Evolutionary conservation across 2,888 invertebrate species (phyloP).

Genomic region (Leucophenga montana): DNA sequence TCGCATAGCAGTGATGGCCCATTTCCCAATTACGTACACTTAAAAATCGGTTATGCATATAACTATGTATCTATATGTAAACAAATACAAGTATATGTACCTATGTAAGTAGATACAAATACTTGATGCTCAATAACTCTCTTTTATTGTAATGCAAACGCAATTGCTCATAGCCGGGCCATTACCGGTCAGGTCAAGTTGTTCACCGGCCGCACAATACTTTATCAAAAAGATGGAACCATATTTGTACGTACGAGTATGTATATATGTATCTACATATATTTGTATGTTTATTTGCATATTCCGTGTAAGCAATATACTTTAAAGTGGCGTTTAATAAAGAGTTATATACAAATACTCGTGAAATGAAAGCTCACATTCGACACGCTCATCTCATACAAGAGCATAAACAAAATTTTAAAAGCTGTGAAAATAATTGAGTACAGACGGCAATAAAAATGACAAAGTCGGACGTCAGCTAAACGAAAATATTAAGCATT

Average conservation of each 20-base stretch:
- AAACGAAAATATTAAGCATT: not conserved
- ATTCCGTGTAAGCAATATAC: constrained; percentile 8
- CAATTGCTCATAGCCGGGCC: too few relatives aligned
- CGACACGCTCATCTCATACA: not conserved
- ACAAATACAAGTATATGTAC: too few relatives aligned
- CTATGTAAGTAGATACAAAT: too few relatives aligned
- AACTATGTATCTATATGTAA: too few relatives aligned
- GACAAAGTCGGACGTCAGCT: constrained; percentile 7
- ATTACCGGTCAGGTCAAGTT: too few relatives aligned
- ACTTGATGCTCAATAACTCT: too few relatives aligned
- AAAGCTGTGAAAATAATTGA: constrained; percentile 19
- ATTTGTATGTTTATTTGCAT: constrained; percentile 6
- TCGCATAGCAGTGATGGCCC: not conserved
- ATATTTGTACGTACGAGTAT: too few relatives aligned
- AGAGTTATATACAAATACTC: constrained; percentile 17
- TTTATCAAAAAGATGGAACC: too few relatives aligned
- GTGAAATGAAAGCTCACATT: constrained; percentile 5
- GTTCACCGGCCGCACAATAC: too few relatives aligned
- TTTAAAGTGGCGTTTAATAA: constrained; percentile 13
- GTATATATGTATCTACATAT: too few relatives aligned
- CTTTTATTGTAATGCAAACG: too few relatives aligned
- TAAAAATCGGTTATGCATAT: constrained; percentile 19
- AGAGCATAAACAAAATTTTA: constrained; percentile 3
- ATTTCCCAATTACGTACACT: constrained; percentile 11
- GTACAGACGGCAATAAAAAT: not conserved